phyloP scores from a whole-genome alignment of 2,113 vertebrate genomes.

The Dicrurus megarhynchus region DNA sequence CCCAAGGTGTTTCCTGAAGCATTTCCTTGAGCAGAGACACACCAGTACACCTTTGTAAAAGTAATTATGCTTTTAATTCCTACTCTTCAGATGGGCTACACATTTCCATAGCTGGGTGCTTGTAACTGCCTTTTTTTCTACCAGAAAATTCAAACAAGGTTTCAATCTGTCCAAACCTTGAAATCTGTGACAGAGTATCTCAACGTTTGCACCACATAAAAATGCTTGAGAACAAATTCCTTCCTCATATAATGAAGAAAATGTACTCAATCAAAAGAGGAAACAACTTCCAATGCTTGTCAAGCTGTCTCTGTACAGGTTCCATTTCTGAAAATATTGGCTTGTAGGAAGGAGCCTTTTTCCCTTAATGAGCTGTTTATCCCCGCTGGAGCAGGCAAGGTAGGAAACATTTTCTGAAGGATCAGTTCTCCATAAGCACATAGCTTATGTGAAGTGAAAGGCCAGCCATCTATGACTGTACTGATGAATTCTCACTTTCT shows the following conservation, averaged over 20 bases:
- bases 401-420: background rate
- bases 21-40: background rate
- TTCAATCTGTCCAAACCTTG: background rate
- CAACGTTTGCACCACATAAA: background rate
- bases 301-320: background rate
- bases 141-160: background rate
- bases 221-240: conserved; percentile 7
- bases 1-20: background rate
- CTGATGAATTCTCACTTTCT: background rate
- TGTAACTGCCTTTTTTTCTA: background rate
- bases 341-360: background rate
- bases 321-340: conserved; percentile 2
- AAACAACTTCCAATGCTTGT: conserved; percentile 23
- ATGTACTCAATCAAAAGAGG: conserved; percentile 4
- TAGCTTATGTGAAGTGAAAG: background rate
- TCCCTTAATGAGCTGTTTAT: conserved; percentile 21
- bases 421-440: background rate
- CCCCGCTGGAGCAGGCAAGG: rapidly evolving
- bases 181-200: conserved; percentile 8
- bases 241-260: conserved; percentile 18
- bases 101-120: background rate
- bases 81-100: background rate
- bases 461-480: background rate
- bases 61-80: background rate
- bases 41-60: background rate